Conservation (phyloP, 2,113 vertebrate species). For the Scopus umbretta region DNA sequence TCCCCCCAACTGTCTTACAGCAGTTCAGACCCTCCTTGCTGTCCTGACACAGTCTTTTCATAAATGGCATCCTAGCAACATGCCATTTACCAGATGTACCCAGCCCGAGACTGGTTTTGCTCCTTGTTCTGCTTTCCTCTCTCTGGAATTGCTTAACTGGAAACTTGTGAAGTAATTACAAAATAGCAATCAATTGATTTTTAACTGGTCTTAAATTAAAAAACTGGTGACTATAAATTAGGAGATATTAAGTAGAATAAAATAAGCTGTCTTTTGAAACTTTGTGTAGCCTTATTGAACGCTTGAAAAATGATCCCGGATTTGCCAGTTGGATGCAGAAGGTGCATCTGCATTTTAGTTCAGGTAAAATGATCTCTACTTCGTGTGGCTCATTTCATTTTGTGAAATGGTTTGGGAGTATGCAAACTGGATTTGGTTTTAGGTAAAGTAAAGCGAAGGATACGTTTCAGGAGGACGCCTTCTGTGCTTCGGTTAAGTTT, state of each 20-base stretch:
- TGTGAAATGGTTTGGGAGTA: not conserved
- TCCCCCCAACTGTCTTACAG: not conserved
- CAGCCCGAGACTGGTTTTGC: not conserved
- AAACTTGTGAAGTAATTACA: not conserved
- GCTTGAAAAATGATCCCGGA: not conserved
- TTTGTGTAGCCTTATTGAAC: not conserved
- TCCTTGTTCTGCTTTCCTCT: not conserved
- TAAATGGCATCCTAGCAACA: not conserved
- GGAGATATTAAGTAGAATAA: not conserved
- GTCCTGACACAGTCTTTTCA: not conserved
- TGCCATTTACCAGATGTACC: not conserved
- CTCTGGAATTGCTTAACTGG: not conserved
- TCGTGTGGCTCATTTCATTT: accelerated
- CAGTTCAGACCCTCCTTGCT: not conserved
- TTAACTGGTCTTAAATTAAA: not conserved
- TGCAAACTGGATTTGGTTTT: not conserved
- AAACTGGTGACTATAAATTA: not conserved
- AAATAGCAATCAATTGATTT: not conserved
- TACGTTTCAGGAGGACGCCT: not conserved
- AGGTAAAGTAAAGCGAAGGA: not conserved
- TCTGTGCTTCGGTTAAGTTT: not conserved
- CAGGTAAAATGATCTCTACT: not conserved
- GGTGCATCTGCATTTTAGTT: accelerated
- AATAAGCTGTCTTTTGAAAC: not conserved
- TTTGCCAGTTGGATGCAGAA: not conserved